A percentile compares a stretch with the other conserved stretches of the same genome.
phyloP scores from a whole-genome alignment of 2,888 invertebrate genomes.

The Atrina japonica region DNA sequence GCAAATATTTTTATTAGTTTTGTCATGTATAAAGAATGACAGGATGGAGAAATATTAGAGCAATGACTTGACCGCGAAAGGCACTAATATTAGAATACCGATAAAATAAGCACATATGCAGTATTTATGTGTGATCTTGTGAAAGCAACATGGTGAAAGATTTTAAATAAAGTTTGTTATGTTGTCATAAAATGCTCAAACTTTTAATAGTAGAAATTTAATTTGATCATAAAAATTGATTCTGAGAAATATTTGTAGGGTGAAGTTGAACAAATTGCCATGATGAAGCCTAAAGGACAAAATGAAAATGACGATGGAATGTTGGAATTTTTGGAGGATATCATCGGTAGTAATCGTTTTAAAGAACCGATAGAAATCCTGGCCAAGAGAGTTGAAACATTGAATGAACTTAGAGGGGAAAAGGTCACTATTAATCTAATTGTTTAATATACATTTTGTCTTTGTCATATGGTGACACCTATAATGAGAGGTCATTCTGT shows the following conservation, averaged over 20 bases:
- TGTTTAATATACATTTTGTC: background rate
- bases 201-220: background rate
- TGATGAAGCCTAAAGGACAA: conserved; percentile 97
- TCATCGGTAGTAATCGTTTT: conserved; percentile 89
- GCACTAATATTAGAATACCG: too few relatives aligned
- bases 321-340: conserved; percentile 98
- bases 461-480: too few relatives aligned
- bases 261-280: conserved; percentile 98
- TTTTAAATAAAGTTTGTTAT: too few relatives aligned
- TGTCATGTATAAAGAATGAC: too few relatives aligned
- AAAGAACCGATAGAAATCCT: conserved; percentile 90
- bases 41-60: too few relatives aligned
- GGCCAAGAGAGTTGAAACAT: conserved; percentile 85
- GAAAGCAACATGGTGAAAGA: too few relatives aligned
- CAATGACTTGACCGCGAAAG: too few relatives aligned
- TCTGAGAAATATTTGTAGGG: conserved; percentile 85
- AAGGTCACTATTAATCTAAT: conserved; percentile 62
- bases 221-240: background rate
- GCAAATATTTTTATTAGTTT: too few relatives aligned
- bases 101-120: too few relatives aligned
- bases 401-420: conserved; percentile 77
- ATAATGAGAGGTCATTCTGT: too few relatives aligned
- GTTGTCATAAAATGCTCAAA: too few relatives aligned
- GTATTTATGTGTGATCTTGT: too few relatives aligned
- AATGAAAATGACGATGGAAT: conserved; percentile 95